These are phyloP conservation scores for Diadromus collaris DNA, from an alignment of 2,888 invertebrate species.

Conservation along the genomic window DNA sequence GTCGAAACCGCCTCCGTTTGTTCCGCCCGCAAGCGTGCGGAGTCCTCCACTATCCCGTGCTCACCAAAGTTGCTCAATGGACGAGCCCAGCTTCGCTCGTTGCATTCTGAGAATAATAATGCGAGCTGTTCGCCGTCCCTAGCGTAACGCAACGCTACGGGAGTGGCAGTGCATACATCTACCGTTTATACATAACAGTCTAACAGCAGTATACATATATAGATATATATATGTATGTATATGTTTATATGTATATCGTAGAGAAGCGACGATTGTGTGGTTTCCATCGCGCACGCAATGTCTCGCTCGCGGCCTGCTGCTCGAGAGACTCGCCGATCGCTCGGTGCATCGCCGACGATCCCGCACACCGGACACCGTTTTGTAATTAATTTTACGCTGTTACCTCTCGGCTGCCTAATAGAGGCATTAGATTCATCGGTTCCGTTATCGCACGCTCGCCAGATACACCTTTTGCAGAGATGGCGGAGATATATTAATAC, in stretches of 20 bases:
- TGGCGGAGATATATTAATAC: conserved; percentile 9
- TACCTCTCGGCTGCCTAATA: conserved; percentile 47
- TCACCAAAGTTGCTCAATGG: conserved; percentile 59
- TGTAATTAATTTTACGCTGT: conserved; percentile 56
- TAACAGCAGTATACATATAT: conserved; percentile 3
- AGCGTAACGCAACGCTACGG: conserved; percentile 63
- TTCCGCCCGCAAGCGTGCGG: conserved; percentile 7
- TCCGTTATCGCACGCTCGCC: conserved; percentile 48
- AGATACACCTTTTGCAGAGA: neutral
- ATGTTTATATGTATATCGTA: neutral
- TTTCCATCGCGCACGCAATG: conserved; percentile 53
- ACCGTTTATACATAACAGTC: neutral
- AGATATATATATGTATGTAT: conserved; percentile 5
- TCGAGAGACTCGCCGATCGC: neutral
- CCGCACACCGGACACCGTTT: conserved; percentile 56
- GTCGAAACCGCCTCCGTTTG: conserved; percentile 9
- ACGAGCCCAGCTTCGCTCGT: conserved; percentile 62
- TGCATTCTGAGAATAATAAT: conserved; percentile 64
- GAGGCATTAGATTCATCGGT: conserved; percentile 57
- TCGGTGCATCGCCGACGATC: conserved; percentile 13
- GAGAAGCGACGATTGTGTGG: conserved; percentile 43
- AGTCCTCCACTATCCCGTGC: conserved; percentile 23
- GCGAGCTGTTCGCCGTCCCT: conserved; percentile 43
- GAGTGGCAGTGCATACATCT: conserved; percentile 36
- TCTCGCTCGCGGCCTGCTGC: conserved; percentile 19